Conservation (phyloP, 2,888 invertebrate genomes). For the Bombylius discolor region DNA sequence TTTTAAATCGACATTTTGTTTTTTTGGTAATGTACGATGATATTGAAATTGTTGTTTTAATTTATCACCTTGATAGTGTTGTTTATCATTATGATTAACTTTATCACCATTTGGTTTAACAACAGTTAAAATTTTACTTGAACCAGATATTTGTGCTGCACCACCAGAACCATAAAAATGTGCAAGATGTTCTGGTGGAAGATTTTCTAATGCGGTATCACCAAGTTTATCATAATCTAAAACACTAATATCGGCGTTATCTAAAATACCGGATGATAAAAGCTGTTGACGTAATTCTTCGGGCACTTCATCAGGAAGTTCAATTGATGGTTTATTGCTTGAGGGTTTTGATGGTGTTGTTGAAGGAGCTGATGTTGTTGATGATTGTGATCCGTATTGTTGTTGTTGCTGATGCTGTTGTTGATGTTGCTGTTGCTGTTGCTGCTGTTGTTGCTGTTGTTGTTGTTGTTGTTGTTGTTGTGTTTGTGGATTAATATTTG, state of each 20-base stretch:
- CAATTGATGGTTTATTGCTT: constrained; percentile 40
- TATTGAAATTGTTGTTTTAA: constrained; percentile 38
- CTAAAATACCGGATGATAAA: constrained; percentile 70
- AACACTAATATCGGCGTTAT: constrained; percentile 77
- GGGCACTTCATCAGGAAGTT: constrained; percentile 76
- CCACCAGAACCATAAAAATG: constrained; percentile 80
- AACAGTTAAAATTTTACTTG: constrained; percentile 54
- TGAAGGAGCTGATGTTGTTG: constrained; percentile 18
- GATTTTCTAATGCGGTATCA: constrained; percentile 66
- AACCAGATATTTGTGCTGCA: constrained; percentile 54
- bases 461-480: constrained; percentile 7
- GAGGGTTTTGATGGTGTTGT: constrained; percentile 21
- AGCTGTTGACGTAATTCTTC: constrained; percentile 73
- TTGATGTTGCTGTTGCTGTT: constrained; percentile 7
- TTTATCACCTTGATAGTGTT: constrained; percentile 40
- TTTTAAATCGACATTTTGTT: constrained; percentile 66
- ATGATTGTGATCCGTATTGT: neutral
- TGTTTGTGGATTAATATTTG: neutral
- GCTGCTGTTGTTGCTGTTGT: constrained; percentile 1
- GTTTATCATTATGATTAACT: constrained; percentile 40
- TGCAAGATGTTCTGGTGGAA: constrained; percentile 74
- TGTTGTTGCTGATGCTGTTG: constrained; percentile 11
- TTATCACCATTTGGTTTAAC: constrained; percentile 50
- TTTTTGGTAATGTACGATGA: constrained; percentile 30
- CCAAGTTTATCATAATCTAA: constrained; percentile 81